Percentiles rank a stretch among this genome's conserved stretches.
phyloP scores from a whole-genome alignment of 92 coral and sea anemone species.

The Porites evermanni region DNA sequence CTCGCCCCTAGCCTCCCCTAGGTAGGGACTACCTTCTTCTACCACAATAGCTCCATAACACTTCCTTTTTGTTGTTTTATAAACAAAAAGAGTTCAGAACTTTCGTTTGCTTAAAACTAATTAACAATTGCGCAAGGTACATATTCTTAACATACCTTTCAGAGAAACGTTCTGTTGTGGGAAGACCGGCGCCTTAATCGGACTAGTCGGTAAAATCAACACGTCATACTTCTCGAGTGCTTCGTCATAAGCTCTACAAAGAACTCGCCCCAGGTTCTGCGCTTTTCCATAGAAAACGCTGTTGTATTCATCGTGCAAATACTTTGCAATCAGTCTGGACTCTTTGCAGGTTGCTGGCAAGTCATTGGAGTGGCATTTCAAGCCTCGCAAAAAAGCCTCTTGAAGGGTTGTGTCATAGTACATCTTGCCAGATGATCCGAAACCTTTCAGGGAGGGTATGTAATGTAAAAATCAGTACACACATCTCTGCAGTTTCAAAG shows the following conservation, averaged over 20 bases:
- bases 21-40: too few relatives aligned
- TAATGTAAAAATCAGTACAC: neutral
- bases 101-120: too few relatives aligned
- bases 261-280: constrained; percentile 69
- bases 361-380: constrained; percentile 61
- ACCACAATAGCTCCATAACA: too few relatives aligned
- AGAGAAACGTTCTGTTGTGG: constrained; percentile 44
- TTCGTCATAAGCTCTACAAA: constrained; percentile 67
- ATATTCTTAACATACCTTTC: constrained; percentile 18
- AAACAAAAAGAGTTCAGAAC: too few relatives aligned
- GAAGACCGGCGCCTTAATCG: constrained; percentile 56
- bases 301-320: constrained; percentile 46
- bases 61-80: too few relatives aligned
- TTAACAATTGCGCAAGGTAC: too few relatives aligned
- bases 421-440: constrained; percentile 55
- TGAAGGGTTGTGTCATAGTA: constrained; percentile 69
- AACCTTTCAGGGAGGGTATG: neutral
- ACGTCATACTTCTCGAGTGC: constrained; percentile 63
- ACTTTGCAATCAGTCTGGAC: constrained; percentile 41
- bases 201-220: constrained; percentile 69
- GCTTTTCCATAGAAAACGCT: constrained; percentile 67
- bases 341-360: constrained; percentile 26
- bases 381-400: constrained; percentile 67
- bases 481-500: neutral
- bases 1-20: too few relatives aligned